These are phyloP conservation scores for Brachyopa scutellaris DNA, from an alignment of 2,888 invertebrate species.

Conservation along the genomic window DNA sequence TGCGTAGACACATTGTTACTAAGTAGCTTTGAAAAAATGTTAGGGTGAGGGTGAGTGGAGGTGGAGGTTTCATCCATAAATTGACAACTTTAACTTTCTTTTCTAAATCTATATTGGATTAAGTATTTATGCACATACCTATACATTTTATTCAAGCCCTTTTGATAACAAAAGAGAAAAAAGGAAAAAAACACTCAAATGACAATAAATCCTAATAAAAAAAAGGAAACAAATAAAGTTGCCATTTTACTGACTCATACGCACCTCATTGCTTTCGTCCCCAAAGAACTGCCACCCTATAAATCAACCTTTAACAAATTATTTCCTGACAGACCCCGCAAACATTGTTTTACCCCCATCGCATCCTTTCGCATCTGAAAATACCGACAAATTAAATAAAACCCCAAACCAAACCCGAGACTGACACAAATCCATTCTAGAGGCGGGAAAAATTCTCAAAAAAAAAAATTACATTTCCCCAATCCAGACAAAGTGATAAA, in stretches of 20 bases:
- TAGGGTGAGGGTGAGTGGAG: no score
- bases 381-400: slow-evolving; percentile 37
- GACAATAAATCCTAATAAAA: slow-evolving; percentile 48
- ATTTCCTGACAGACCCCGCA: slow-evolving; percentile 12
- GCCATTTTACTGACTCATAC: slow-evolving; percentile 36
- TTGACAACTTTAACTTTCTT: no score
- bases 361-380: background rate
- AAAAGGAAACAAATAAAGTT: slow-evolving; percentile 27
- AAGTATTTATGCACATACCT: no score
- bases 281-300: slow-evolving; percentile 27
- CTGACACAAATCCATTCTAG: slow-evolving; percentile 55
- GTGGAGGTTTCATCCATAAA: no score
- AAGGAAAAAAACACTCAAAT: slow-evolving; percentile 40
- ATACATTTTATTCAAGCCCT: no score
- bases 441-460: slow-evolving; percentile 10
- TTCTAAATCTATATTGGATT: no score
- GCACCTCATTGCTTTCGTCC: slow-evolving; percentile 13
- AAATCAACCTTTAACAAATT: slow-evolving; percentile 52
- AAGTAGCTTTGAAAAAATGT: no score
- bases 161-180: no score
- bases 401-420: slow-evolving; percentile 29
- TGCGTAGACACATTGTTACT: no score
- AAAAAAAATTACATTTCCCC: slow-evolving; percentile 15
- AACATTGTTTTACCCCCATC: slow-evolving; percentile 5
- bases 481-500: slow-evolving; percentile 58